Conservation (phyloP, 2,797 vertebrate genomes). For the Okamejei kenojei region DNA sequence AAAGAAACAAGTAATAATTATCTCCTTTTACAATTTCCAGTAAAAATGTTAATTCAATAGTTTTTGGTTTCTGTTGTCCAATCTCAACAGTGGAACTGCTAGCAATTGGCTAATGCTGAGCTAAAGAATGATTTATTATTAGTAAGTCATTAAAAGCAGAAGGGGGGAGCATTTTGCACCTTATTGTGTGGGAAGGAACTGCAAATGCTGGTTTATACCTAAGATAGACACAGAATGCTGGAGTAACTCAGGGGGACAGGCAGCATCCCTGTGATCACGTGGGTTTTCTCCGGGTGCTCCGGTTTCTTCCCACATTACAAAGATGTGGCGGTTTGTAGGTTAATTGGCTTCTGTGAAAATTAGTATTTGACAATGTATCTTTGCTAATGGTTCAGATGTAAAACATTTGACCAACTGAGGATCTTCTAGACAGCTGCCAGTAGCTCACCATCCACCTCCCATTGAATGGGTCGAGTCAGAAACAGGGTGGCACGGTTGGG, state of each 20-base stretch:
- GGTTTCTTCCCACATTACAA: too few species aligned
- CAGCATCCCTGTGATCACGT: too few species aligned
- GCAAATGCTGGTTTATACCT: too few species aligned
- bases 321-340: too few species aligned
- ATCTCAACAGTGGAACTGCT: neutral
- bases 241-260: too few species aligned
- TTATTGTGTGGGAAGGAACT: too few species aligned
- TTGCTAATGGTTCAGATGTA: neutral
- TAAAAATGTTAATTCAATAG: neutral
- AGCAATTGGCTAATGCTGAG: neutral
- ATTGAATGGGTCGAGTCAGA: neutral
- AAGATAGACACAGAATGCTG: too few species aligned
- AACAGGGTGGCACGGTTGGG: neutral
- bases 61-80: neutral
- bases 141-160: too few species aligned
- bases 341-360: too few species aligned
- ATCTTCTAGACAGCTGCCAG: neutral
- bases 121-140: neutral
- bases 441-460: neutral
- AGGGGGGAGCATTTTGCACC: too few species aligned
- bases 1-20: neutral
- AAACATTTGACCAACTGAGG: neutral
- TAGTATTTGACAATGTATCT: neutral
- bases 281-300: too few species aligned
- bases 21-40: neutral